Percentiles rank a stretch among this genome's conserved stretches.
Evolutionary conservation across 2,797 vertebrate genomes (phyloP).

Genomic region (Bovichtus diacanthus): DNA sequence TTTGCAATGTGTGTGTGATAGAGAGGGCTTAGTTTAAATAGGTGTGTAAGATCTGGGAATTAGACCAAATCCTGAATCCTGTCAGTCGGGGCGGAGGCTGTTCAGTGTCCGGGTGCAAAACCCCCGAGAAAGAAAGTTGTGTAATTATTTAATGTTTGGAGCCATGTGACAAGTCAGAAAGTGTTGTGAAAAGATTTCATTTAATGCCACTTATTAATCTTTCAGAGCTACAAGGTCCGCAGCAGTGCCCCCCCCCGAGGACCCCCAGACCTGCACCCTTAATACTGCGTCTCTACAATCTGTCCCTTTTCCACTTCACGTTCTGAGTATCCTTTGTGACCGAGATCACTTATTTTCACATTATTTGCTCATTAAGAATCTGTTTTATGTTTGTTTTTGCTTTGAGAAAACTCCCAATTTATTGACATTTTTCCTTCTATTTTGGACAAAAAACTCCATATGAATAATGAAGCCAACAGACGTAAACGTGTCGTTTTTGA

Average conservation of each 20-base stretch:
- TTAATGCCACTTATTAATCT: not conserved
- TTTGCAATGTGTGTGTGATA: not conserved
- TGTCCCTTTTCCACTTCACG: no score
- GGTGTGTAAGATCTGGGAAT: not conserved
- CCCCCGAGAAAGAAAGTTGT: not conserved
- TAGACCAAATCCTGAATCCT: not conserved
- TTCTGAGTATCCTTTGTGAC: slow-evolving; percentile 3
- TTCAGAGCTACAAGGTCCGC: slow-evolving; percentile 8
- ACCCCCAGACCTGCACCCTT: slow-evolving; percentile 44
- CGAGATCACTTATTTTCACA: not conserved
- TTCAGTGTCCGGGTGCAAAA: no score
- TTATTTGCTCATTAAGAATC: not conserved
- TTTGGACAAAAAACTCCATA: slow-evolving; percentile 16
- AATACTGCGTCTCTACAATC: slow-evolving; percentile 78
- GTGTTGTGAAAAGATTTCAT: not conserved
- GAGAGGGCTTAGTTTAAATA: not conserved
- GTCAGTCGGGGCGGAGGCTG: not conserved
- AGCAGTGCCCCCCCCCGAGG: slow-evolving; percentile 11
- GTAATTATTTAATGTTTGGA: not conserved
- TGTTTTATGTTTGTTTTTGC: no score
- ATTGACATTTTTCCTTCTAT: slow-evolving; percentile 2
- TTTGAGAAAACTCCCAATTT: not conserved
- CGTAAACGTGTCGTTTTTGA: no score
- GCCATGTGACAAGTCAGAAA: no score
- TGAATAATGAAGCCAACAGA: slow-evolving; percentile 39